Conservation (phyloP, 2,797 vertebrate species). For the Siniperca scherzeri region DNA sequence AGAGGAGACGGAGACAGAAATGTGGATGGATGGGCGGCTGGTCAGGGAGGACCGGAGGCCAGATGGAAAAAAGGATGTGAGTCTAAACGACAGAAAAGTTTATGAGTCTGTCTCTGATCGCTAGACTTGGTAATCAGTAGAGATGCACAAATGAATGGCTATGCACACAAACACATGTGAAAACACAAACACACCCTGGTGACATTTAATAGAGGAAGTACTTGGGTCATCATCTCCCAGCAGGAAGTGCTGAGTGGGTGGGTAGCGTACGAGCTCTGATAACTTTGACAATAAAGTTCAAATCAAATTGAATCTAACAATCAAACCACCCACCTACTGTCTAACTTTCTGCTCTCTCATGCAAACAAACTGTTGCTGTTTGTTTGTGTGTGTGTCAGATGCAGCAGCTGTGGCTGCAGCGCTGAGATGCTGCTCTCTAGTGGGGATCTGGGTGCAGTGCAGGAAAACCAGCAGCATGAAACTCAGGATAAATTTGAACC, state of each 20-base stretch:
- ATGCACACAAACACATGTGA: neutral
- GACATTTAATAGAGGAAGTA: constrained; percentile 63
- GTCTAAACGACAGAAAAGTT: constrained; percentile 30
- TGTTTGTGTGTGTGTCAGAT: neutral
- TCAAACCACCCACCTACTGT: constrained; percentile 42
- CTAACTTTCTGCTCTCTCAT: constrained; percentile 24
- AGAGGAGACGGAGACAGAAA: constrained; percentile 34
- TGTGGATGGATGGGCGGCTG: constrained; percentile 30
- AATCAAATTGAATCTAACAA: constrained; percentile 62
- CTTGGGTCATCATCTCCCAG: constrained; percentile 50
- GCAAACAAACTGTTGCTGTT: constrained; percentile 23
- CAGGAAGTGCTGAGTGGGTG: constrained; percentile 62
- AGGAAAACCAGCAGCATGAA: constrained; percentile 2
- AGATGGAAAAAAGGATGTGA: constrained; percentile 39
- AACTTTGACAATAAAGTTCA: constrained; percentile 58
- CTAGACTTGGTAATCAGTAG: constrained; percentile 13
- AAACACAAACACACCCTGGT: constrained; percentile 21
- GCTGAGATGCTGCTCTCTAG: constrained; percentile 67
- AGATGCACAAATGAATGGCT: constrained; percentile 19
- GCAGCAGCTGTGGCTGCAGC: neutral
- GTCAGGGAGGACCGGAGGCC: constrained; percentile 3
- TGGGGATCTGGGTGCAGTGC: constrained; percentile 43
- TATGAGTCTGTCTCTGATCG: constrained; percentile 33
- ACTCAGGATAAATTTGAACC: neutral
- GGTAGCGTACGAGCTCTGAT: constrained; percentile 24